Evolutionary conservation across 2,797 vertebrate species (phyloP), one percentile per base, ranked within the genome.

Genomic region (Epinephelus malabaricus): DNA sequence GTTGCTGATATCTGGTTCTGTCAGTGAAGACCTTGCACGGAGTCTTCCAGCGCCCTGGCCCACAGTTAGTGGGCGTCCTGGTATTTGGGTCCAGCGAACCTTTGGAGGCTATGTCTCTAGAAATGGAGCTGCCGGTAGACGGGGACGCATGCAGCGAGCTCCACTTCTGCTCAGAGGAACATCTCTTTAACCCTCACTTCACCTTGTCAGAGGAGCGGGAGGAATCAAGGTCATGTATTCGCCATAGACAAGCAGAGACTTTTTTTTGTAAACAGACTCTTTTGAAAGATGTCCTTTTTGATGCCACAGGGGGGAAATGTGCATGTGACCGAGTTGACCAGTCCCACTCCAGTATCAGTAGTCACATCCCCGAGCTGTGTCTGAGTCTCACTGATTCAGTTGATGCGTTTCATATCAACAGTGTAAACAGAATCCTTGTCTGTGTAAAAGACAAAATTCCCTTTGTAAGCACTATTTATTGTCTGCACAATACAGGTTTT

Each of bases 401-500:
- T 84, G 75, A 83, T 83, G 82, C 83, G 75, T 96, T 96, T 96
- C 94, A 94, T 96, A 96, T 95, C 88, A 82, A 92, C 76, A 79
- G 89, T 94, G 89, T 94, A 91, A 93, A 85, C 83, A 94, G 94
- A 95, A 95, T 95, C 96, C 95, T 92, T 96, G 97, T 97, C 95
- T 94, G 94, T 95, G 94, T 95, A 93, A 89, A 62, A 76, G 90
- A 91, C 79, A 85, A 65, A 87, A 86, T 93, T 91, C 93, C 91
- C 95, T 98, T 98, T 97, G 97, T 97, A 97, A 97, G 94, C 92
- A 96, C 94, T 97, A 96, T 97, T 96, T 98, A 95, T 96, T 95
- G 96, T 98, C 97, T 96, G 95, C 96, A 97, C 96, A 97, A 96
- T 97, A 97, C 96, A 97, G 95, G 84, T 94, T 95, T 95, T 94